Conservation (phyloP, 2,888 invertebrate species). For the Caenorhabditis sinica region DNA sequence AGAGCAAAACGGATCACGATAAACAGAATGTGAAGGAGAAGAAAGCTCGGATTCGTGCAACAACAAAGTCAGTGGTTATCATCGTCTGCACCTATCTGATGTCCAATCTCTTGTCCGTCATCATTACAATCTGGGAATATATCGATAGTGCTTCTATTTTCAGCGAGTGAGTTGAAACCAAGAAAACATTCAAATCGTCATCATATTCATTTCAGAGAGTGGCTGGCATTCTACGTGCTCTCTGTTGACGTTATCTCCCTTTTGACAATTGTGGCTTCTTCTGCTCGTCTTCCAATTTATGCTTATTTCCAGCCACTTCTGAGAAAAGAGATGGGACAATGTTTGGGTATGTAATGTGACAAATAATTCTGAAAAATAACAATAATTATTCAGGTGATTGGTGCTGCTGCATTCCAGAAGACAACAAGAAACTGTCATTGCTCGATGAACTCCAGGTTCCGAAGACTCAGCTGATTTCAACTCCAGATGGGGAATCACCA, state of each 20-base stretch:
- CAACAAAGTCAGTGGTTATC: slow-evolving; percentile 74
- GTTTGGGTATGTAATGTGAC: slow-evolving; percentile 58
- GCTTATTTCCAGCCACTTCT: slow-evolving; percentile 73
- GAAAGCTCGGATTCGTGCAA: slow-evolving; percentile 75
- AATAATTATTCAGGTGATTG: slow-evolving; percentile 30
- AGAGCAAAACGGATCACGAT: slow-evolving; percentile 65
- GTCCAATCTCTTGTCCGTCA: slow-evolving; percentile 69
- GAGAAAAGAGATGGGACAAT: slow-evolving; percentile 70
- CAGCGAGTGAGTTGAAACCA: slow-evolving; percentile 40
- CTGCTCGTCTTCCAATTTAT: slow-evolving; percentile 76
- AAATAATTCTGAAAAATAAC: background rate
- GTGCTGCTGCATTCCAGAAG: slow-evolving; percentile 22
- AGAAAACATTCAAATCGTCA: background rate
- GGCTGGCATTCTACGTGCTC: slow-evolving; percentile 70
- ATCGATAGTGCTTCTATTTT: slow-evolving; percentile 60
- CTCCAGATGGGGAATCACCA: slow-evolving; percentile 61
- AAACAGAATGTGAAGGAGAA: slow-evolving; percentile 75
- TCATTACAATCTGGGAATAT: slow-evolving; percentile 75
- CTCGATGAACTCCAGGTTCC: slow-evolving; percentile 57
- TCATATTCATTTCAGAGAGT: slow-evolving; percentile 62
- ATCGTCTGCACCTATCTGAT: slow-evolving; percentile 76
- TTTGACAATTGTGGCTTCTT: slow-evolving; percentile 73
- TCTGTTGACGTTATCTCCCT: slow-evolving; percentile 75
- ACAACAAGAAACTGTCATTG: slow-evolving; percentile 49
- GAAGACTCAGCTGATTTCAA: slow-evolving; percentile 55